These are phyloP conservation scores for Nomada hirtipes DNA, from an alignment of 2,888 invertebrate species.

Conservation along the genomic window DNA sequence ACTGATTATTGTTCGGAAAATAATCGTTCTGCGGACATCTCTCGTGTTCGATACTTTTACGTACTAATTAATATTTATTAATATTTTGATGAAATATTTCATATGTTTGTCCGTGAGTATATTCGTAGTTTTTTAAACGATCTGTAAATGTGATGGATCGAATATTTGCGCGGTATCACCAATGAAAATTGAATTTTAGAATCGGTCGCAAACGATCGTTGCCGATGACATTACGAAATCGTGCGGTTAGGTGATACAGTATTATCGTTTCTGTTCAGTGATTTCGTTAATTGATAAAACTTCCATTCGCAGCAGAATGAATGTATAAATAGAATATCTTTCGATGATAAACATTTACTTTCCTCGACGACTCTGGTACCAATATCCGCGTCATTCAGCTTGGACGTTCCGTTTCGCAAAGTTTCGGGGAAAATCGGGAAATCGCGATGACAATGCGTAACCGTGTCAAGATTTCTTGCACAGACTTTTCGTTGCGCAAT, in stretches of 20 bases:
- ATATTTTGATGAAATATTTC: not conserved
- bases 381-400: not conserved
- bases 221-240: too few species aligned
- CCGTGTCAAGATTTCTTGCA: too few species aligned
- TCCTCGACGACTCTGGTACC: not conserved
- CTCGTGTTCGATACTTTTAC: not conserved
- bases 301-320: not conserved
- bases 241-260: too few species aligned
- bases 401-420: too few species aligned
- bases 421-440: too few species aligned
- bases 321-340: slow-evolving; percentile 18
- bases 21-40: not conserved
- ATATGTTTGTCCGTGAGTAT: not conserved
- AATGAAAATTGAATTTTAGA: not conserved
- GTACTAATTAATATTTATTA: too few species aligned
- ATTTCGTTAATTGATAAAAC: slow-evolving; percentile 18
- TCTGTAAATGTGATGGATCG: not conserved
- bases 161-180: not conserved
- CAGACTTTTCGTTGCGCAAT: too few species aligned
- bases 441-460: too few species aligned
- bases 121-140: not conserved
- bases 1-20: not conserved
- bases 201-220: not conserved
- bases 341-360: slow-evolving; percentile 26
- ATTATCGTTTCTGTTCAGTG: not conserved